Evolutionary conservation across 37 sponge, comb jelly and placozoan species (phyloP).

Genomic region (Hexactinellida sp.): DNA sequence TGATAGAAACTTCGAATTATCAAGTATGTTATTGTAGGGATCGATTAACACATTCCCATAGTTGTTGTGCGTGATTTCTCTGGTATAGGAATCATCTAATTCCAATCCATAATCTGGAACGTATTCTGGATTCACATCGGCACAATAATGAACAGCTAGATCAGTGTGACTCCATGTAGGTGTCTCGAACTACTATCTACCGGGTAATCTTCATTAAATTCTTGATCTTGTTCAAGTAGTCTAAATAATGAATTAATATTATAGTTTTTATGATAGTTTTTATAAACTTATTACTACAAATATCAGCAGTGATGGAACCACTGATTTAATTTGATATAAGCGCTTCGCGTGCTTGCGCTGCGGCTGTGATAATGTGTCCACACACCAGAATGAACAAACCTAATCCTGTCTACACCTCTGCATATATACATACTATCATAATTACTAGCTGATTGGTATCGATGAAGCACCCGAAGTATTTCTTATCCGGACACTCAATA

Average conservation of each 20-base stretch:
- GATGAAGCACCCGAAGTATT: neutral
- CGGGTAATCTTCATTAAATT: neutral
- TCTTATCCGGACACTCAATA: neutral
- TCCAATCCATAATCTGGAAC: neutral
- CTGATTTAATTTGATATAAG: no score
- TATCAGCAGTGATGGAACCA: no score
- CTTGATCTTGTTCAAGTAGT: neutral
- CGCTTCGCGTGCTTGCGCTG: no score
- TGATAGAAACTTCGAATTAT: no score
- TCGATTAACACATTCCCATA: neutral
- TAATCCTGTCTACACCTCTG: no score
- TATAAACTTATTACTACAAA: no score
- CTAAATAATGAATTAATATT: neutral
- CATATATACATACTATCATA: no score
- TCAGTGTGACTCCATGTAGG: neutral
- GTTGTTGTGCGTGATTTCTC: neutral
- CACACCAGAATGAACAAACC: no score
- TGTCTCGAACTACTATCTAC: neutral
- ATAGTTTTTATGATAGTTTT: neutral
- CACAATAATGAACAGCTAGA: neutral
- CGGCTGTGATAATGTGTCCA: no score
- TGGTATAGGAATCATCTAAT: neutral
- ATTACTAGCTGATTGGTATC: neutral
- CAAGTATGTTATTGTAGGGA: neutral
- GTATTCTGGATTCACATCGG: neutral